Base-by-base conservation (phyloP, 2,888 invertebrate genomes). In the Coelopa pilipes region DNA sequence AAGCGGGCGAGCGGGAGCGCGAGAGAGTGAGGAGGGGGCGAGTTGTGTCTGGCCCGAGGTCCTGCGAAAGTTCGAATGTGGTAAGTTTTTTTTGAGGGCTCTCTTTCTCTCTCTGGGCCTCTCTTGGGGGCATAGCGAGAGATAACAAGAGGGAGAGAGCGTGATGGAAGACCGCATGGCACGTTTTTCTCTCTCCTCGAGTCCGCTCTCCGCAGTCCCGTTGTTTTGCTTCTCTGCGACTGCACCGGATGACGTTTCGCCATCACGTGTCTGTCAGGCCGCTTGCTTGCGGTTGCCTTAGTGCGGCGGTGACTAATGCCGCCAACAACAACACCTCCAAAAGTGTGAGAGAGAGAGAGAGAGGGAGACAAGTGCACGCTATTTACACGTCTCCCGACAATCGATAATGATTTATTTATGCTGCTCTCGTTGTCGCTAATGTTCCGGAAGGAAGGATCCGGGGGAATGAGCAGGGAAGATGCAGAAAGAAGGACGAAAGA, bases 331-430 rank as follows among this genome's bases (percentile, higher is more conserved):
- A 67, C 15, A 67, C 24, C 59, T 34, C 34, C 34, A 34, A 34
- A 34, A 34, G 34, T 34, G 34, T 4, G 34, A 34, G 34, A 34
- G 34, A 34, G 34, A 34, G 34, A 34, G 34, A 7, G 17, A 67
- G 12, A 21, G 19, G n/a, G 10, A 68, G 13, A 70, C 59, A 46
- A 50, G 15, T 60, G 24, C 70, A 49, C 12, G 47, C 60, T 17
- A 60, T 59, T 70, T 50, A 49, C 59, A 69, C 19, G 21, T 24
- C 11, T 67, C 17, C 63, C 49, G 24, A 13, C 63, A 72, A 73
- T 75, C 73, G 72, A 75, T 75, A 75, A 66, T 75, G 72, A 72
- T 50, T 74, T 74, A 74, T 70, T 70, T 59, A 11, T 66, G 60
- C 45, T 60, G n/a, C 13, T 19, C 46, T 65, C 34, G 34, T 34